Conservation (phyloP, 2,888 invertebrate genomes). For the Hypena proboscidalis region DNA sequence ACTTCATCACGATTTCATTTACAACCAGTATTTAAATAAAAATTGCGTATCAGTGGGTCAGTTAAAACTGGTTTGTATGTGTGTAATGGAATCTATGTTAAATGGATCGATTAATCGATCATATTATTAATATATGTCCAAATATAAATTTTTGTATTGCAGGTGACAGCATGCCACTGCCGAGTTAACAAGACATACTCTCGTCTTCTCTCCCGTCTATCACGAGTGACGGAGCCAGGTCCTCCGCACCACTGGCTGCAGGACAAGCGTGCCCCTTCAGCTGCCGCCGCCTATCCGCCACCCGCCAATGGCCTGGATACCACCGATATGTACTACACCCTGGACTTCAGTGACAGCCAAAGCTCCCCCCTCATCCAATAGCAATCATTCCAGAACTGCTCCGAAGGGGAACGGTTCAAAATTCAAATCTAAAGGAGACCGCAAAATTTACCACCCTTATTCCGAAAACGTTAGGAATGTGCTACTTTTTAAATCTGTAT, state of each 20-base stretch:
- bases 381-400: conserved; percentile 79
- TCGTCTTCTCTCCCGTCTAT: conserved; percentile 84
- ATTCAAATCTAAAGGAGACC: conserved; percentile 68
- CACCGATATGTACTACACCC: conserved; percentile 91
- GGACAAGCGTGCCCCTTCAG: conserved; percentile 76
- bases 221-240: conserved; percentile 66
- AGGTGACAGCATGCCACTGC: conserved; percentile 92
- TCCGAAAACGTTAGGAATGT: too few relatives aligned
- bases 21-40: too few relatives aligned
- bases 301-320: conserved; percentile 86
- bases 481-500: too few relatives aligned
- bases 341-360: conserved; percentile 91
- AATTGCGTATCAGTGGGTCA: too few relatives aligned
- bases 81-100: too few relatives aligned
- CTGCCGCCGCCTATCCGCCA: conserved; percentile 53
- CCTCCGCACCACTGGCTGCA: conserved; percentile 86
- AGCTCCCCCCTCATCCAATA: conserved; percentile 91
- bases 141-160: conserved; percentile 38
- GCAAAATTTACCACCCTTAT: too few relatives aligned
- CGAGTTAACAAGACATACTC: conserved; percentile 92
- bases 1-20: too few relatives aligned
- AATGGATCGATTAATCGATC: too few relatives aligned
- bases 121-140: too few relatives aligned
- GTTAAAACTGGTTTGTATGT: too few relatives aligned
- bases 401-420: conserved; percentile 81